Evolutionary conservation across 2,888 invertebrate species (phyloP).

Genomic region (Adela reaumurella): DNA sequence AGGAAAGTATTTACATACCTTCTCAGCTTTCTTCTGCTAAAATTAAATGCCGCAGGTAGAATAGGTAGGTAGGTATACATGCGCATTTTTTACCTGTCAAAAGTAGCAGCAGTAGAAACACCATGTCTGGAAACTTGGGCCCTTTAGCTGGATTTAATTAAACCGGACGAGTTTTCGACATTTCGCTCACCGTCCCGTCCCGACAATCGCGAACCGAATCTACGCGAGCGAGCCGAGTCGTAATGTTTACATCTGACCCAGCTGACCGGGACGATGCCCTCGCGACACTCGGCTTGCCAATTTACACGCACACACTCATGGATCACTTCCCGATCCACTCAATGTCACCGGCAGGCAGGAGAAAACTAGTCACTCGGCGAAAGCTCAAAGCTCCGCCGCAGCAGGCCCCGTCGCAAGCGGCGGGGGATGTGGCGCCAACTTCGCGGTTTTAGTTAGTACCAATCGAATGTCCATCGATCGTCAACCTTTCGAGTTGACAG

Average conservation of each 20-base stretch:
- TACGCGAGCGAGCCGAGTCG: neutral
- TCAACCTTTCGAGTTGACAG: neutral
- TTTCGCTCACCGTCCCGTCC: neutral
- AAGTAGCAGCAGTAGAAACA: conserved; percentile 35
- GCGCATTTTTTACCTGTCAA: conserved; percentile 35
- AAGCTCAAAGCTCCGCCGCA: too few species aligned
- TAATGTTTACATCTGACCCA: conserved; percentile 49
- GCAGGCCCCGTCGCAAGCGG: conserved; percentile 23
- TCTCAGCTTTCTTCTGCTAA: too few species aligned
- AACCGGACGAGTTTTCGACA: neutral
- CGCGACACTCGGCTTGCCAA: conserved; percentile 36
- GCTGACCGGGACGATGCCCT: conserved; percentile 29
- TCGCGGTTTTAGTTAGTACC: too few species aligned
- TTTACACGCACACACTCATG: conserved; percentile 48
- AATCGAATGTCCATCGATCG: neutral
- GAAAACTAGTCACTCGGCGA: conserved; percentile 46
- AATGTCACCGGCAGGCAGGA: conserved; percentile 52
- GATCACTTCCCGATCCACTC: conserved; percentile 49
- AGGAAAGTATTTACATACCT: too few species aligned
- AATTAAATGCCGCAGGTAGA: too few species aligned
- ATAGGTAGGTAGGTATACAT: too few species aligned
- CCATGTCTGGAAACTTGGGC: conserved; percentile 27
- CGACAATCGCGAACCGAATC: too few species aligned
- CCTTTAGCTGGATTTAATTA: neutral
- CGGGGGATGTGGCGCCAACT: too few species aligned